Base-by-base conservation (phyloP, 2,888 invertebrate species). In the Athalia cordata region DNA sequence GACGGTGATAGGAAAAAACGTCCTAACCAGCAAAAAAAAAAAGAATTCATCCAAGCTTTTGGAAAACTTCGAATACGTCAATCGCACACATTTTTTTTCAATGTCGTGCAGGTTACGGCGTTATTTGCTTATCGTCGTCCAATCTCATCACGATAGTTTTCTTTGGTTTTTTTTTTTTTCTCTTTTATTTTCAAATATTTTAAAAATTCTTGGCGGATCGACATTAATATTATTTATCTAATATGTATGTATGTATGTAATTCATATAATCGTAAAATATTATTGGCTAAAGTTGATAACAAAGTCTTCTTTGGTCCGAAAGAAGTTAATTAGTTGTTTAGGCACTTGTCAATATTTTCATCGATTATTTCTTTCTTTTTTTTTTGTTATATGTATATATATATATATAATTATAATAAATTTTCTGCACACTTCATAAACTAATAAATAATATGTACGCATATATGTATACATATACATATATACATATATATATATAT, bases 221-320 rank as follows among this genome's bases (percentile, higher is more conserved):
- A 72, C 45, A 59, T 70, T 52, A 9, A 72, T 29, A 29, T 29
- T 29, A 29, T 72, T 59, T 13, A 72, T 72, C 43, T n/a, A 59
- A 66, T 49, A 72, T 45, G 8, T 9, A 15, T 29, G 29, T 29
- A 29, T 29, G 29, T 29, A 29, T 29, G 29, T 29, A 29, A 29
- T 29, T 29, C n/a, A 55, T n/a, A 29, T 72, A 72, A 15, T 59
- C 59, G 59, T 80, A 84, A 83, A 81, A 83, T 86, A 85, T 82
- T 86, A 72, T 85, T 83, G 84, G 84, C 86, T 87, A 87, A 81
- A 82, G 85, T 87, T 86, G 86, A 87, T 87, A 89, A 72, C 59
- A 87, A 88, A 88, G 85, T 89, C 86, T 89, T 87, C 86, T 87
- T 88, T 90, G 89, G 89, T 89, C 89, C 89, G 86, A 89, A 89